Percentiles rank a stretch among this genome's conserved stretches.
Conservation (phyloP, 1,140 invertebrate genomes). For the Orchesella cincta region DNA sequence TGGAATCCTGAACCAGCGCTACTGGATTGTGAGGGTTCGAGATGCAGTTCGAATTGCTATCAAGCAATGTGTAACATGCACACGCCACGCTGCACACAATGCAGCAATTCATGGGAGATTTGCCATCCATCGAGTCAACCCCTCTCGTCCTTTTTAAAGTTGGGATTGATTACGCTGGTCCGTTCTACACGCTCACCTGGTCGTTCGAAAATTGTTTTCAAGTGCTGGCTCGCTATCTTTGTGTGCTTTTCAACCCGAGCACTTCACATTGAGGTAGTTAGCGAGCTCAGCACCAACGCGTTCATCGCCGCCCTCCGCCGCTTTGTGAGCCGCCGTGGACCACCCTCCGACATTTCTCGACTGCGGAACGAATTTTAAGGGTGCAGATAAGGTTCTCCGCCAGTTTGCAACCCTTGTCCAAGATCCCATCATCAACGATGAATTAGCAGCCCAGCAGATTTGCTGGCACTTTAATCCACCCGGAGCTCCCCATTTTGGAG, state of each 20-base stretch:
- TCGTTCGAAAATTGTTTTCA: slow-evolving; percentile 33
- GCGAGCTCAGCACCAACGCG: slow-evolving; percentile 48
- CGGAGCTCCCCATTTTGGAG: no score
- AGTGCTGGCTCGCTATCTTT: slow-evolving; percentile 53
- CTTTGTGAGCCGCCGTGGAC: slow-evolving; percentile 54
- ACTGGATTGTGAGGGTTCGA: no score
- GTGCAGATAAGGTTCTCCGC: no score
- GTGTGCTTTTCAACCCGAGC: slow-evolving; percentile 52
- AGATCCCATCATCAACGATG: no score
- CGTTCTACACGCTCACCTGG: slow-evolving; percentile 42
- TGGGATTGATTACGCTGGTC: slow-evolving; percentile 54
- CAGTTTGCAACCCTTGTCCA: no score
- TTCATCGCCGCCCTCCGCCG: slow-evolving; percentile 54
- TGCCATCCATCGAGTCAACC: slow-evolving; percentile 51
- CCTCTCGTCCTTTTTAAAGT: background rate
- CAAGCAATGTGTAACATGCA: no score
- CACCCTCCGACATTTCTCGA: slow-evolving; percentile 50
- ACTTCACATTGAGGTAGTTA: slow-evolving; percentile 54
- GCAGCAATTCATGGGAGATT: slow-evolving; percentile 52
- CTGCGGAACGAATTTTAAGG: slow-evolving; percentile 55
- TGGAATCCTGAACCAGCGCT: no score
- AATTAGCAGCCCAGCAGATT: no score
- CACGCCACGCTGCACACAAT: background rate
- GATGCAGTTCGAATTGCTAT: no score
- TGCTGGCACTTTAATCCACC: no score